These are phyloP conservation scores for Raja brachyura DNA, from an alignment of 2,113 vertebrate genomes.

Conservation along the genomic window DNA sequence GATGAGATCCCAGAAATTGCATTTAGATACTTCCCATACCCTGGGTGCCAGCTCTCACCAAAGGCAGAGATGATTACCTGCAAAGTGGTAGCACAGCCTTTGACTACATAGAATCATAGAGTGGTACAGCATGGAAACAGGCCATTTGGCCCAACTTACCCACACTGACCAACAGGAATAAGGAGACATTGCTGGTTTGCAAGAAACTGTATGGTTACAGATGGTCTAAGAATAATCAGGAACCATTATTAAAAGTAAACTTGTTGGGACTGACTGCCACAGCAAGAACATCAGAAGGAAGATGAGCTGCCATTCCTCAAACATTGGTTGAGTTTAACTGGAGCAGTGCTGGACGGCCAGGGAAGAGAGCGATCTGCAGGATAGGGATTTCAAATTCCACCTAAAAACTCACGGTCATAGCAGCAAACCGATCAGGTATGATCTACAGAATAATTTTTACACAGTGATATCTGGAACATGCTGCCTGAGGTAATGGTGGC, in stretches of 20 bases:
- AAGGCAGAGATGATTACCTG: no score
- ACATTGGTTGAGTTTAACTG: not conserved
- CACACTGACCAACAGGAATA: not conserved
- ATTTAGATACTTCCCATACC: no score
- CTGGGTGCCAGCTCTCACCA: no score
- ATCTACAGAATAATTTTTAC: not conserved
- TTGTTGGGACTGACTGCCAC: not conserved
- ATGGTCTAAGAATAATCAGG: not conserved
- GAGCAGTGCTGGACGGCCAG: not conserved
- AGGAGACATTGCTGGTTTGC: not conserved
- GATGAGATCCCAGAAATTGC: no score
- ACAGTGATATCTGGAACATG: no score
- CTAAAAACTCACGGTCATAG: not conserved
- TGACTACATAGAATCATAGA: no score
- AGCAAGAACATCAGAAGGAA: not conserved
- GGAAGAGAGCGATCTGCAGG: not conserved
- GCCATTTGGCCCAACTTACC: no score
- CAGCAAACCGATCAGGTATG: not conserved
- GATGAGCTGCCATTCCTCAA: not conserved
- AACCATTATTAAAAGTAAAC: not conserved
- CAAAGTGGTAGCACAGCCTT: no score
- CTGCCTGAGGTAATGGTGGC: no score
- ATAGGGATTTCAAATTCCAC: not conserved
- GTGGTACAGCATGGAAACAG: no score
- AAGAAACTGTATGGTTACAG: not conserved